Conservation (phyloP, 2,797 vertebrate species). For the Furcifer pardalis region DNA sequence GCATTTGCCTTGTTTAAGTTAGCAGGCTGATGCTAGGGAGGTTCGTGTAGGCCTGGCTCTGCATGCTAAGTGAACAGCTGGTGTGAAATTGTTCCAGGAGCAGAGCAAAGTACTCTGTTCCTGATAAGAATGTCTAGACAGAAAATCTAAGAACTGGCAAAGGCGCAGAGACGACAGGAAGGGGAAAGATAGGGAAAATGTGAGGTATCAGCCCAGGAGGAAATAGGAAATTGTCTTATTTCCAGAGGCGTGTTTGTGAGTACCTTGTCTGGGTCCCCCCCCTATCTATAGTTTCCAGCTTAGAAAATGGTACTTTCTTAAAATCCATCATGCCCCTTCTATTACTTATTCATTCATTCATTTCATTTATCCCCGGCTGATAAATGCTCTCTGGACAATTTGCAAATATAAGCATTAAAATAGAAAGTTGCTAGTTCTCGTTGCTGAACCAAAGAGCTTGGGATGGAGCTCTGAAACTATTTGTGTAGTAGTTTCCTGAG, state of each 20-base stretch:
- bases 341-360: background rate
- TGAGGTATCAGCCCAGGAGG: background rate
- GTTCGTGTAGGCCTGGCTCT: constrained; percentile 46
- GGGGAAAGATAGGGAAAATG: background rate
- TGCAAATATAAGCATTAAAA: background rate
- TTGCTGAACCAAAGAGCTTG: background rate
- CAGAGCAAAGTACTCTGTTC: background rate
- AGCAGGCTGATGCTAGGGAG: background rate
- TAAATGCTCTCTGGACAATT: background rate
- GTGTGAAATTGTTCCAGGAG: background rate
- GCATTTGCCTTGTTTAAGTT: constrained; percentile 45
- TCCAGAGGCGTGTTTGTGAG: background rate
- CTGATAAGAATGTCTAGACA: background rate
- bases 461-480: background rate
- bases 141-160: constrained; percentile 11
- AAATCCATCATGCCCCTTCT: background rate
- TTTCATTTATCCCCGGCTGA: background rate
- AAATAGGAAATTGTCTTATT: background rate
- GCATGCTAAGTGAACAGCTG: constrained; percentile 36
- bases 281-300: background rate
- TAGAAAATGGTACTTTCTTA: background rate
- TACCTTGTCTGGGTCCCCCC: background rate
- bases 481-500: background rate
- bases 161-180: background rate
- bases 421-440: background rate